Evolutionary conservation across 2,113 vertebrate genomes (phyloP).

Genomic region (Bagarius yarrelli): DNA sequence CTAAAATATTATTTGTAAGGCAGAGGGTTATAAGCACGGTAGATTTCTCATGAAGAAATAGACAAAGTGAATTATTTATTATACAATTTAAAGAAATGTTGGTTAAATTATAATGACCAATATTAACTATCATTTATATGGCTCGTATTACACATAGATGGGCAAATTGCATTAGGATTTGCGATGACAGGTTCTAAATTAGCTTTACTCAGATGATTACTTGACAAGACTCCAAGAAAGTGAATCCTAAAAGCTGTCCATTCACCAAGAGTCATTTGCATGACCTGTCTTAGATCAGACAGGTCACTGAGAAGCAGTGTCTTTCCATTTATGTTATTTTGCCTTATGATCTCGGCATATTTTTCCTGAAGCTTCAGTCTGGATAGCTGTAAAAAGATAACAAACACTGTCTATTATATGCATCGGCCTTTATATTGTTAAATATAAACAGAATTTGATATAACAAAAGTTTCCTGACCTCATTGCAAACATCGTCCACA

Average conservation of each 20-base stretch:
- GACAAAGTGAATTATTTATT: background rate
- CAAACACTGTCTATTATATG: background rate
- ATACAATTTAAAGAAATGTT: background rate
- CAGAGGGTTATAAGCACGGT: background rate
- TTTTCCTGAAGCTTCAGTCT: constrained; percentile 54
- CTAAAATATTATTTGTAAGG: too few relatives aligned
- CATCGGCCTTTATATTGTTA: background rate
- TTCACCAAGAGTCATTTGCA: constrained; percentile 71
- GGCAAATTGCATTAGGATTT: constrained; percentile 13
- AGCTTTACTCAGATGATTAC: constrained; percentile 5
- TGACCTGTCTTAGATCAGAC: constrained; percentile 65
- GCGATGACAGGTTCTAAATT: background rate
- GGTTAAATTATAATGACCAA: background rate
- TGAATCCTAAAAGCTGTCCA: constrained; percentile 70
- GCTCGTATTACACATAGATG: background rate
- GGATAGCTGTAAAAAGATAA: constrained; percentile 58
- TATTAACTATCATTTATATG: background rate
- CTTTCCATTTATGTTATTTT: constrained; percentile 60
- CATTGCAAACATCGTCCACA: constrained; percentile 69
- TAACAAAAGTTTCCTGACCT: constrained; percentile 61
- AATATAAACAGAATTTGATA: background rate
- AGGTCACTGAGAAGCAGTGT: constrained; percentile 66
- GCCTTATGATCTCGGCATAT: constrained; percentile 60
- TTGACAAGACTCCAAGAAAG: constrained; percentile 62
- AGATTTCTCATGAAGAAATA: background rate